Percentiles rank a stretch among this genome's conserved stretches.
Conservation (phyloP, 2,113 vertebrate genomes). For the Aptenodytes patagonicus region DNA sequence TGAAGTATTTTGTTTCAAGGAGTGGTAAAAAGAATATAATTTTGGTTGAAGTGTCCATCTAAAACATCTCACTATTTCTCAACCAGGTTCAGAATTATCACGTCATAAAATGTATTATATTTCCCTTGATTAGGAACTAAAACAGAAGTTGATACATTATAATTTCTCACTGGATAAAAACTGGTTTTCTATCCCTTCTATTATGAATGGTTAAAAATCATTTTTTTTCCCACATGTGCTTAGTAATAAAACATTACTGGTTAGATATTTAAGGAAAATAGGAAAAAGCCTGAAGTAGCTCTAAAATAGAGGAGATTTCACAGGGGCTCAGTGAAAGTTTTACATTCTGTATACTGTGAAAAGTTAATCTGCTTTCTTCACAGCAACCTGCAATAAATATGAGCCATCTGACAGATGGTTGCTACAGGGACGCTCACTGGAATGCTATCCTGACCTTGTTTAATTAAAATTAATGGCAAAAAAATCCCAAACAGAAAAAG, state of each 20-base stretch:
- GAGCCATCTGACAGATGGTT: not conserved
- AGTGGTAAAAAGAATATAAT: not conserved
- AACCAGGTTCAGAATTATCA: not conserved
- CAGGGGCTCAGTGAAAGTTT: not conserved
- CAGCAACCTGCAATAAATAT: not conserved
- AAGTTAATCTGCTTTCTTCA: conserved; percentile 2
- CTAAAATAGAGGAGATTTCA: not conserved
- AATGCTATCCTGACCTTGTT: not conserved
- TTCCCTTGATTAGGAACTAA: not conserved
- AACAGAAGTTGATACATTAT: not conserved
- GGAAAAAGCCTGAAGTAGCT: not conserved
- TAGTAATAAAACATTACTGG: not conserved
- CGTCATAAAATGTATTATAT: not conserved
- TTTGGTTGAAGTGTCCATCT: not conserved
- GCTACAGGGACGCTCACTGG: not conserved
- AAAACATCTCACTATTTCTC: not conserved
- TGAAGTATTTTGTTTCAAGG: not conserved
- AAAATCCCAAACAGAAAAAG: not conserved
- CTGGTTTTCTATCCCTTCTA: not conserved
- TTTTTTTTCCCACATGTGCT: not conserved
- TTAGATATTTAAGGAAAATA: not conserved
- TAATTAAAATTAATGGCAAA: not conserved
- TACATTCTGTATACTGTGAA: not conserved
- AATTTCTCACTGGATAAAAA: not conserved
- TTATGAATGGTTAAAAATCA: not conserved